These are phyloP conservation scores for Glaucomys volans DNA, from an alignment of 2,113 vertebrate genomes.

Conservation along the genomic window DNA sequence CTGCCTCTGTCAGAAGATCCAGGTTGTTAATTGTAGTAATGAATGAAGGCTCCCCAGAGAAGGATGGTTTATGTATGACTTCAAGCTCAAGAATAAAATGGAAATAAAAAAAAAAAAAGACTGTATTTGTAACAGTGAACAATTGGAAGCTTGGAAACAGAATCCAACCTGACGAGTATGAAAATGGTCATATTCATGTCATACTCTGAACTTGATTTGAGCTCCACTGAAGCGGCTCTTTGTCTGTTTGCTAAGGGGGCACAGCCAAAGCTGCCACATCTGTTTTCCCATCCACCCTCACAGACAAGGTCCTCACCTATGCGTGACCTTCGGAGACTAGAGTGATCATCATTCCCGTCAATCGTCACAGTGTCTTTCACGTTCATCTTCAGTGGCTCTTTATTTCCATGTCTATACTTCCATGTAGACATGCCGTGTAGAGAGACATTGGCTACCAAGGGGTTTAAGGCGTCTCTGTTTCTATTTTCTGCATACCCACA, in stretches of 20 bases:
- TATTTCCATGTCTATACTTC: constrained; percentile 83
- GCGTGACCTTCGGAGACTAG: constrained; percentile 53
- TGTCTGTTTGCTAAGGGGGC: constrained; percentile 45
- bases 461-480: constrained; percentile 91
- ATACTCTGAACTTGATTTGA: constrained; percentile 64
- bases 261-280: constrained; percentile 33
- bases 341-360: background rate
- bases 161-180: background rate
- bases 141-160: constrained; percentile 32
- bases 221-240: constrained; percentile 57
- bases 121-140: background rate
- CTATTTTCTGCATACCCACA: constrained; percentile 93
- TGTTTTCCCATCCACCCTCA: background rate
- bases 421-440: constrained; percentile 79
- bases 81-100: constrained; percentile 46
- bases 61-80: constrained; percentile 14
- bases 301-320: background rate
- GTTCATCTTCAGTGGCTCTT: constrained; percentile 80
- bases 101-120: background rate
- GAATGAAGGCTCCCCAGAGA: constrained; percentile 9
- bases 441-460: constrained; percentile 72
- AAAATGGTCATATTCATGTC: constrained; percentile 45
- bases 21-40: constrained; percentile 27
- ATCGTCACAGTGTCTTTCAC: constrained; percentile 22
- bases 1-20: background rate